Evolutionary conservation across 2,113 vertebrate genomes (phyloP).

Genomic region (Myiagra hebetior): DNA sequence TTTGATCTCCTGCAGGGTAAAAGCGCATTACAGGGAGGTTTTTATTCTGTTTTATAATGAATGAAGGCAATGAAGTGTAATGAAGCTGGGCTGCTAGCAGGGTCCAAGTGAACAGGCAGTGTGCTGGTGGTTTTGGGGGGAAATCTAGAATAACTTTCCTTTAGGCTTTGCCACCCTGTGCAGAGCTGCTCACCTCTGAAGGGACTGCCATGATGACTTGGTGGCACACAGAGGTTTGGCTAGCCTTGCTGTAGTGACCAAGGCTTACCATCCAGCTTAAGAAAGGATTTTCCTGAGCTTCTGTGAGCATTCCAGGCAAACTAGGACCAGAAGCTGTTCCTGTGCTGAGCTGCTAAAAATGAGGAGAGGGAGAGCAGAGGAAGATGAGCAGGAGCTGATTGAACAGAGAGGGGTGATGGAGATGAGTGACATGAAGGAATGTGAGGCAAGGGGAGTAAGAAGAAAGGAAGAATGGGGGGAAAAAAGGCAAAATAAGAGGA

Average conservation of each 20-base stretch:
- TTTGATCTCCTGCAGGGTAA: conserved; percentile 47
- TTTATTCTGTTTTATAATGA: conserved; percentile 60
- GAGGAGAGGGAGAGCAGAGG: neutral
- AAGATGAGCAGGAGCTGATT: neutral
- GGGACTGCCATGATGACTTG: neutral
- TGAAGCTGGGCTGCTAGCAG: conserved; percentile 6
- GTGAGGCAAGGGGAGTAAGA: neutral
- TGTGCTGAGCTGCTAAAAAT: neutral
- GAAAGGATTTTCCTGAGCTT: neutral
- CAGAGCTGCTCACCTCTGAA: neutral
- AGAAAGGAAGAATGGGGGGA: neutral
- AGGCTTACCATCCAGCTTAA: neutral
- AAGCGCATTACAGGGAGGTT: conserved; percentile 28
- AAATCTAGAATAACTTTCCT: neutral
- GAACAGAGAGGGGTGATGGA: neutral
- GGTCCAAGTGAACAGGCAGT: neutral
- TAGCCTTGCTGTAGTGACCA: neutral
- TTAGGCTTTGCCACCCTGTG: neutral
- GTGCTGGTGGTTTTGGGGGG: neutral
- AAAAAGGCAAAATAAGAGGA: neutral
- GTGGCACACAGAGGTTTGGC: neutral
- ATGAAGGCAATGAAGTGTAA: conserved; percentile 41
- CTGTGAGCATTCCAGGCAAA: neutral
- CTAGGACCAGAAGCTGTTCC: neutral
- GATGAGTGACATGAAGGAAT: neutral